Evolutionary conservation across 2,888 invertebrate genomes (phyloP).

Genomic region (Pammene fasciana): DNA sequence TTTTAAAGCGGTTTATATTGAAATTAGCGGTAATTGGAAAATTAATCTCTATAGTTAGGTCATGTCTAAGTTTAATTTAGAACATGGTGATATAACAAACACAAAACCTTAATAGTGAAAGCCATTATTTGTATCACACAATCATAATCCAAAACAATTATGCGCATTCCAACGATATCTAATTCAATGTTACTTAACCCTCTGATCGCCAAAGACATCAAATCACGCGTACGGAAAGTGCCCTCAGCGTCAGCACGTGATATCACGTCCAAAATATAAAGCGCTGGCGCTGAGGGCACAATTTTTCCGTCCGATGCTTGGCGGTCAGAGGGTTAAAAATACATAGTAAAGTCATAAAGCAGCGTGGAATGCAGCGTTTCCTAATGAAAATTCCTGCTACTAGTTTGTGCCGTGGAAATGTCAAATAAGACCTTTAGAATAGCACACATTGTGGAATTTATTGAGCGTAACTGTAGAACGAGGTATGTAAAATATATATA

Average conservation of each 20-base stretch:
- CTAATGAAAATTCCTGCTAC: conserved; percentile 20
- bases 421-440: conserved; percentile 24
- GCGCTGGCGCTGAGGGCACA: too few relatives aligned
- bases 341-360: conserved; percentile 15
- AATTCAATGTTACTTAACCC: conserved; percentile 7
- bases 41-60: background rate
- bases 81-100: too few relatives aligned
- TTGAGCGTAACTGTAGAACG: conserved; percentile 8
- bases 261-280: too few relatives aligned
- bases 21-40: background rate
- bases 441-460: conserved; percentile 24
- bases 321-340: too few relatives aligned
- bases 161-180: conserved; percentile 2
- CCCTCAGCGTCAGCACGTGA: too few relatives aligned
- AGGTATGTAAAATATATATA: too few relatives aligned
- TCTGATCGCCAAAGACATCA: too few relatives aligned
- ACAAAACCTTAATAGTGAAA: too few relatives aligned
- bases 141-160: conserved; percentile 7
- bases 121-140: background rate
- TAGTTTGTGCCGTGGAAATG: conserved; percentile 22
- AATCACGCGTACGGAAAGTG: too few relatives aligned
- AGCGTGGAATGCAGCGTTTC: conserved; percentile 15
- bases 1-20: background rate
- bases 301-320: too few relatives aligned
- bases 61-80: background rate